Conservation (phyloP, 2,797 vertebrate species). For the Lophura swinhoii region DNA sequence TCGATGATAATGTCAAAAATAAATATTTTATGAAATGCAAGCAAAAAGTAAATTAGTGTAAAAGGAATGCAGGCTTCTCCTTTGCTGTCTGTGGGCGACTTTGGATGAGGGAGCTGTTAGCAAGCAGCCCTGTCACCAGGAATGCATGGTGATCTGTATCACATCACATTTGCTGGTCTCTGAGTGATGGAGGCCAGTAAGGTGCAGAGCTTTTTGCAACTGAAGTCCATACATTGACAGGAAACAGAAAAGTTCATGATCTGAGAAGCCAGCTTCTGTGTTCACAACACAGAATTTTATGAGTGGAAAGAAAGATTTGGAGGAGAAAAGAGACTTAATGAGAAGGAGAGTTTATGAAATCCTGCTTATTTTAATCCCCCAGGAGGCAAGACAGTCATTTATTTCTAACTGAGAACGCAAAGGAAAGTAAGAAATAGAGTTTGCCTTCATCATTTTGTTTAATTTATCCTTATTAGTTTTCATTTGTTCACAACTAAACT, state of each 20-base stretch:
- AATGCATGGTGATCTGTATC: neutral
- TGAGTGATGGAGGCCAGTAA: neutral
- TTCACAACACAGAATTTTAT: conserved; percentile 5
- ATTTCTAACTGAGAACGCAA: conserved; percentile 59
- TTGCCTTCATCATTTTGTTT: conserved; percentile 37
- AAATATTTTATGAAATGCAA: neutral
- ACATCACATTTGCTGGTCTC: neutral
- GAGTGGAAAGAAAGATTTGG: conserved; percentile 18
- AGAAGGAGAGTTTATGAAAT: conserved; percentile 58
- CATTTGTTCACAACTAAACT: conserved; percentile 23
- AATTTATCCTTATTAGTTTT: conserved; percentile 35
- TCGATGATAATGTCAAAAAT: neutral
- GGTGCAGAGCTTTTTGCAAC: neutral
- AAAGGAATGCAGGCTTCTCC: neutral
- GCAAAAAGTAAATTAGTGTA: neutral
- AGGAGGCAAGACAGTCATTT: conserved; percentile 63
- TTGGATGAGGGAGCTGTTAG: neutral
- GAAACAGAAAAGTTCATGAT: conserved; percentile 20
- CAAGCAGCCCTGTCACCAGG: neutral
- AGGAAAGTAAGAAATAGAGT: conserved; percentile 50
- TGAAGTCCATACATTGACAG: neutral
- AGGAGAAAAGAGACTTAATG: conserved; percentile 26
- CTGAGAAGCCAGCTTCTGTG: conserved; percentile 37
- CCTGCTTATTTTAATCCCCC: conserved; percentile 68
- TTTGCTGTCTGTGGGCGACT: neutral